Evolutionary conservation across 1,140 invertebrate species (phyloP).

Genomic region (Megalopta genalis): DNA sequence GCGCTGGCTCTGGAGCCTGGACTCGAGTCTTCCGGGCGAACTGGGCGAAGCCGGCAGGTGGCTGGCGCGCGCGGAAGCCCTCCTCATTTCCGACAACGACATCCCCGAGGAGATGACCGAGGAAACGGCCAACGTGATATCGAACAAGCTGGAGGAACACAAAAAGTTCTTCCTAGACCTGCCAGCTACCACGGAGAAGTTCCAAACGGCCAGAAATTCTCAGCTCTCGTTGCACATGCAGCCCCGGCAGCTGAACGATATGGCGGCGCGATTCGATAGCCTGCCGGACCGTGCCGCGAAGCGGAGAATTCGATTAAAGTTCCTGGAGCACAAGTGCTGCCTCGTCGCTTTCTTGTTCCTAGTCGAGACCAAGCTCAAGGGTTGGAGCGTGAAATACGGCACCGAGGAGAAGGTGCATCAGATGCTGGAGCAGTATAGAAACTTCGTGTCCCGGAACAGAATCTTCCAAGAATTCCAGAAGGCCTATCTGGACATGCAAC

Average conservation of each 20-base stretch:
- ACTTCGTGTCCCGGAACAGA: slow-evolving; percentile 94
- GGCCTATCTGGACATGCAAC: slow-evolving; percentile 94
- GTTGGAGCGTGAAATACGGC: slow-evolving; percentile 95
- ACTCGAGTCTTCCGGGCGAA: slow-evolving; percentile 90
- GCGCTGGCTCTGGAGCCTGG: slow-evolving; percentile 92
- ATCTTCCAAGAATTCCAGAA: slow-evolving; percentile 97
- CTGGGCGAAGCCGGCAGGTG: slow-evolving; percentile 93
- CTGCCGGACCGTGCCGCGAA: slow-evolving; percentile 87
- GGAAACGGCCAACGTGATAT: slow-evolving; percentile 91
- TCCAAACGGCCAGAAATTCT: slow-evolving; percentile 84
- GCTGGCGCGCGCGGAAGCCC: slow-evolving; percentile 91
- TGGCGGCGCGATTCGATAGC: slow-evolving; percentile 87
- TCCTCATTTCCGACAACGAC: slow-evolving; percentile 89
- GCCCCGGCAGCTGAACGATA: slow-evolving; percentile 88
- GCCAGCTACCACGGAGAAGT: slow-evolving; percentile 87
- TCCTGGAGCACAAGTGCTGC: slow-evolving; percentile 95
- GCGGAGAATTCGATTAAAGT: slow-evolving; percentile 90
- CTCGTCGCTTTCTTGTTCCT: slow-evolving; percentile 93
- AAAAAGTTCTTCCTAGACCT: slow-evolving; percentile 93
- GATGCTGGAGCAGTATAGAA: slow-evolving; percentile 92
- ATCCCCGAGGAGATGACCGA: slow-evolving; percentile 91
- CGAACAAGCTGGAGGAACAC: slow-evolving; percentile 93
- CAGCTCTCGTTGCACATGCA: slow-evolving; percentile 84
- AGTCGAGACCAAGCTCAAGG: slow-evolving; percentile 92
- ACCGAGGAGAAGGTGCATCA: slow-evolving; percentile 89